Conservation (phyloP, 2,113 vertebrate species). For the Sander vitreus region DNA sequence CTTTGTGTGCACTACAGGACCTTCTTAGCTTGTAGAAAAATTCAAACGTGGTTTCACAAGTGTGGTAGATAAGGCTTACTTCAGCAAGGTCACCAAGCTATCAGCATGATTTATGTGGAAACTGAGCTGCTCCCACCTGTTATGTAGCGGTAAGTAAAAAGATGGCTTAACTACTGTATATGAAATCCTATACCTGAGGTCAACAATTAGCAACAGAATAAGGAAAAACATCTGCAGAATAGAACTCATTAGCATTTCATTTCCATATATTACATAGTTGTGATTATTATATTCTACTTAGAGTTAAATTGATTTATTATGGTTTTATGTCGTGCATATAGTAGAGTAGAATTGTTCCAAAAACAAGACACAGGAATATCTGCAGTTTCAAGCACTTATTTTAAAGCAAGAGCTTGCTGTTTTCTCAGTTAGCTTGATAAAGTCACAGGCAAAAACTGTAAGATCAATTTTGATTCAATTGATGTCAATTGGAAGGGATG, state of each 20-base stretch:
- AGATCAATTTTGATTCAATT: too few species aligned
- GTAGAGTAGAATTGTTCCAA: neutral
- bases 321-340: neutral
- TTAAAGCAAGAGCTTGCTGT: neutral
- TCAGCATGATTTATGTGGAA: constrained; percentile 30
- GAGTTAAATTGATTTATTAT: neutral
- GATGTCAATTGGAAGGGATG: too few species aligned
- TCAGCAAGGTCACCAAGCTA: constrained; percentile 23
- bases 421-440: too few species aligned
- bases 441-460: too few species aligned
- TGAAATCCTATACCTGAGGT: neutral
- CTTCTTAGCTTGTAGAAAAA: constrained; percentile 13
- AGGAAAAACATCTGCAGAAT: neutral
- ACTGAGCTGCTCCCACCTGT: neutral
- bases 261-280: constrained; percentile 6
- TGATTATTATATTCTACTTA: neutral
- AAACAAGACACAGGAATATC: neutral
- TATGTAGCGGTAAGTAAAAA: constrained; percentile 19
- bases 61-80: constrained; percentile 45
- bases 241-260: constrained; percentile 31
- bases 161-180: neutral
- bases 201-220: neutral
- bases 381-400: neutral
- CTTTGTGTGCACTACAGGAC: neutral
- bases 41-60: neutral